Percentiles rank a stretch among this genome's conserved stretches.
Evolutionary conservation across 2,113 vertebrate species (phyloP).

Genomic region (Neomonachus schauinslandi): DNA sequence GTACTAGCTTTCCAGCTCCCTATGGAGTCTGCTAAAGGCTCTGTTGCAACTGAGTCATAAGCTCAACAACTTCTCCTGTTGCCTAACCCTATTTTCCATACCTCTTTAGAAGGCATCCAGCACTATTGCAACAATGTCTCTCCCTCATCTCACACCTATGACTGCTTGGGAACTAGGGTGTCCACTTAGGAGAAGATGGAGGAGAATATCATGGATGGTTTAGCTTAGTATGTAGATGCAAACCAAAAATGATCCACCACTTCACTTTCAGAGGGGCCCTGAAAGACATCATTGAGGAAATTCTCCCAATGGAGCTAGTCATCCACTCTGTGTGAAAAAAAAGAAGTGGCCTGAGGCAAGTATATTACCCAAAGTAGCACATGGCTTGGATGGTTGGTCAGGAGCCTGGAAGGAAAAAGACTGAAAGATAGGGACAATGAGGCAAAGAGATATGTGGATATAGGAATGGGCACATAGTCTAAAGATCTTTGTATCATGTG

Average conservation of each 20-base stretch:
- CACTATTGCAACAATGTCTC: not conserved
- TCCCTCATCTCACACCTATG: not conserved
- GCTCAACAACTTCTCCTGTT: not conserved
- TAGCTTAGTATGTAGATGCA: not conserved
- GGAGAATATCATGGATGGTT: not conserved
- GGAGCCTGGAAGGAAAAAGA: not conserved
- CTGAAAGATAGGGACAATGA: not conserved
- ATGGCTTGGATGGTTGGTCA: not conserved
- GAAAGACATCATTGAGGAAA: not conserved
- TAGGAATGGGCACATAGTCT: not conserved
- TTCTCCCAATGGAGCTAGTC: not conserved
- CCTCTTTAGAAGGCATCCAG: not conserved
- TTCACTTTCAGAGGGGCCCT: not conserved
- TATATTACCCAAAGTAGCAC: not conserved
- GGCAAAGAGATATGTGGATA: not conserved
- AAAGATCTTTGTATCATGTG: not conserved
- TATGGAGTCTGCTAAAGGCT: not conserved
- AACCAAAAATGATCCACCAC: not conserved
- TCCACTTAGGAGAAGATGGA: not conserved
- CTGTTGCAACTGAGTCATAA: not conserved
- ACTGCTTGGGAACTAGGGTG: not conserved
- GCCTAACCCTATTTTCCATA: not conserved
- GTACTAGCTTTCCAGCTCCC: not conserved
- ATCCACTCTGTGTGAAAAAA: not conserved
- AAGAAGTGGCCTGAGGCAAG: not conserved